phyloP scores from a whole-genome alignment of 2,888 invertebrate genomes.

The Coleophora flavipennella region DNA sequence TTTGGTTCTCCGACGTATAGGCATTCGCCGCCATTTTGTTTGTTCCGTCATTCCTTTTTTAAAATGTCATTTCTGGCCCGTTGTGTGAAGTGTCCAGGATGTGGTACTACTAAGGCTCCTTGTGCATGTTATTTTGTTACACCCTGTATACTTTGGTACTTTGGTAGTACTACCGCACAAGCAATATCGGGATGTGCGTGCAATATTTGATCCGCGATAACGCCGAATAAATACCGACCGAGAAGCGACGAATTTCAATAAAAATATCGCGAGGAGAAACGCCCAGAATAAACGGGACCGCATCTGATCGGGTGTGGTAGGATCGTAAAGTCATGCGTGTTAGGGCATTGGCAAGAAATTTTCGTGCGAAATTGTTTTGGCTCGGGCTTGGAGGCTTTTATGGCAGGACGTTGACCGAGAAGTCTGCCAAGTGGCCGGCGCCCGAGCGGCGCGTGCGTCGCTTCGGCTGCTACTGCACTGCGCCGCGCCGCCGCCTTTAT shows the following conservation, averaged over 20 bases:
- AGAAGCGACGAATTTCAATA: conserved; percentile 44
- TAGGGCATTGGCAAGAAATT: conserved; percentile 62
- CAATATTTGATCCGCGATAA: conserved; percentile 47
- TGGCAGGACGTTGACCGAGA: conserved; percentile 65
- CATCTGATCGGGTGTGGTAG: conserved; percentile 29
- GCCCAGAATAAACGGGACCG: conserved; percentile 39
- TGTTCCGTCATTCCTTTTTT: too few species aligned
- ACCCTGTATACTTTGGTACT: too few species aligned
- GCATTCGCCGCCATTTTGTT: too few species aligned
- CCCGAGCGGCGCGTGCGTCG: conserved; percentile 62
- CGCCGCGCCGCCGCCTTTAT: conserved; percentile 20
- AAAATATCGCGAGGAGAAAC: conserved; percentile 34
- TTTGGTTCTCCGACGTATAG: too few species aligned
- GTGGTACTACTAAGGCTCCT: too few species aligned
- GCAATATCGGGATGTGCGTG: conserved; percentile 20
- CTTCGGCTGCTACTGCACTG: conserved; percentile 60
- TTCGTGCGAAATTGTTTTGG: conserved; percentile 71
- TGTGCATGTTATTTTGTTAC: too few species aligned
- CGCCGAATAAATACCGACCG: conserved; percentile 38
- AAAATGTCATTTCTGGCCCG: too few species aligned
- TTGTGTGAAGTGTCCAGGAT: too few species aligned
- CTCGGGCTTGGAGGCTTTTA: conserved; percentile 60
- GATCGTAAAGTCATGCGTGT: conserved; percentile 65
- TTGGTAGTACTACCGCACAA: too few species aligned
- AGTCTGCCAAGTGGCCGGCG: conserved; percentile 66